Evolutionary conservation across 1,140 invertebrate genomes (phyloP), one percentile per base, ranked within the genome.

Genomic region (Drosophila rufa): DNA sequence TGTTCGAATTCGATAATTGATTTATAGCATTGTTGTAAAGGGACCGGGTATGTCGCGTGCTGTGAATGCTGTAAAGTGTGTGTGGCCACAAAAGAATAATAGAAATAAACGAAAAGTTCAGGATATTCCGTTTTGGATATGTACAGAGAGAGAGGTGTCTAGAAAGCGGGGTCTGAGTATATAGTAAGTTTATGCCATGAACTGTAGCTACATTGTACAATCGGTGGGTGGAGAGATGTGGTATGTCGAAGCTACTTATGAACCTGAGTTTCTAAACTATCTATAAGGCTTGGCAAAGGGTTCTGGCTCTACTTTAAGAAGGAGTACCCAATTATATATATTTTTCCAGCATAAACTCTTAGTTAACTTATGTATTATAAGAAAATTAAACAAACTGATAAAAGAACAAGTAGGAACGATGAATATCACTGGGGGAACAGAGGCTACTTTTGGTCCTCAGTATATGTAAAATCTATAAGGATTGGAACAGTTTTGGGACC

Each of bases 11-110:
- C 53, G 36, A 56, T 36, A 36, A 75, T 73, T 79, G 74, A 42
- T 45, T 79, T 91, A 91, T 90, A 91, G 84, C 84, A 85, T 91
- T 86, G 82, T 84, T 82, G 90, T 76, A 86, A 90, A 92, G 90
- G 90, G 79, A 86, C 90, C 90, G 90, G 82, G 78, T 87, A 91
- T 91, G 78, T 91, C 87, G 74, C 80, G 80, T 86, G 82, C 75
- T 79, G 90, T 91, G 85, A 90, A 92, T 76, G 90, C 90, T 92
- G 90, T 75, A 91, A 92, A 83, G 73, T 91, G 86, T 90, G 73
- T 91, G 86, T 90, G 78, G 74, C 66, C 82, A 75, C 60, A 90
- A 79, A 82, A 79, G 53, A 73, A 82, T 61, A 75, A 73, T 56
- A 40, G 40, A 84, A 69, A 69, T 59, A 70, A 73, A 67, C 46